Evolutionary conservation across 2,113 vertebrate species (phyloP).

Genomic region (Pelusios castaneus): DNA sequence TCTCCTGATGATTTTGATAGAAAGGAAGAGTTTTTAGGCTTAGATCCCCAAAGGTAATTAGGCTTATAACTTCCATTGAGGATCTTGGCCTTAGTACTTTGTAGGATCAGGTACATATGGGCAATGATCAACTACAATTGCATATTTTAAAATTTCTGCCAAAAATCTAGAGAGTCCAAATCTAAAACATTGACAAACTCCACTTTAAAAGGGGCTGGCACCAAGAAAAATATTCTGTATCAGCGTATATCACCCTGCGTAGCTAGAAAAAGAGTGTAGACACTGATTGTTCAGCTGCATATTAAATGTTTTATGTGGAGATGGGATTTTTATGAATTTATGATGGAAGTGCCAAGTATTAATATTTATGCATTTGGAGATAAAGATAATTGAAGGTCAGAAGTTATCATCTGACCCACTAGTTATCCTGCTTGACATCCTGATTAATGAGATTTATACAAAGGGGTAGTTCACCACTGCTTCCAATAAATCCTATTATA

Average conservation of each 20-base stretch:
- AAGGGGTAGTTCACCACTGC: not conserved
- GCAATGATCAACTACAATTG: not conserved
- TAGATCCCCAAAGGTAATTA: not conserved
- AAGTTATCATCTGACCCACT: constrained; percentile 33
- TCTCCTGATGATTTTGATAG: not conserved
- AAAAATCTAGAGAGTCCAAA: not conserved
- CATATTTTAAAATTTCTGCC: not conserved
- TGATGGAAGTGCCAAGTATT: not conserved
- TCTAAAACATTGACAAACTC: not conserved
- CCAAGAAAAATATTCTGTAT: rapidly evolving
- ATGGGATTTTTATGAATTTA: not conserved
- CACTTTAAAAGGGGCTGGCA: not conserved
- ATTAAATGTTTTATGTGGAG: not conserved
- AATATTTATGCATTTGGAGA: constrained; percentile 7
- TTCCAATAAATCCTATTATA: constrained; percentile 44
- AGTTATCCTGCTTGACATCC: constrained; percentile 35
- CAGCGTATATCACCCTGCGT: not conserved
- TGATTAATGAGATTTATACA: constrained; percentile 61
- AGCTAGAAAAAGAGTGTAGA: not conserved
- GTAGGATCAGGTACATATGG: not conserved
- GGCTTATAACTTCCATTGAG: too few species aligned
- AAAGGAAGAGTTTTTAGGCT: not conserved
- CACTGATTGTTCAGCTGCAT: not conserved
- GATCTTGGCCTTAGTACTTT: not conserved
- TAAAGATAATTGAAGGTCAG: constrained; percentile 30